Evolutionary conservation across 2,888 invertebrate genomes (phyloP), one percentile per base, ranked within the genome.

Genomic region (Ophion slaviceki): DNA sequence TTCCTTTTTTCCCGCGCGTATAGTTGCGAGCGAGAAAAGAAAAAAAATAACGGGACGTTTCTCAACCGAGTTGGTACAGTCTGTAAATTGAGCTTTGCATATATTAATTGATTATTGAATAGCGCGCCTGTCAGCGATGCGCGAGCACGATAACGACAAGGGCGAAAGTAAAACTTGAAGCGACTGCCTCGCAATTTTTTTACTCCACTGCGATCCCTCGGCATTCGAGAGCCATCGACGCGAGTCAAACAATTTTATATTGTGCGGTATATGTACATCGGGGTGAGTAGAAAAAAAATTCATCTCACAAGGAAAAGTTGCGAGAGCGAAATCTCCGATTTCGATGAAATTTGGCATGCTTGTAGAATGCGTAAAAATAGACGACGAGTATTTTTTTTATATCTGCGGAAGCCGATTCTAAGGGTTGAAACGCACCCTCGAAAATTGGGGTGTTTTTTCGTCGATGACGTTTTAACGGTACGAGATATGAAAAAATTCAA

Each of bases 1-100:
- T 40, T 40, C 20, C 24, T 17, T n/a, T 66, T 66, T 57, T 78
- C 11, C 45, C 36, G 36, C 40, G 59, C 62, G 32, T 62, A n/a
- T 68, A 71, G 57, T 47, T 32, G 32, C 20, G 71, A 36, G 36
- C 53, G 32, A 32, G 57, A 20, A 10, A 20, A 20, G 47, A 24
- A 68, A 32, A 61, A 20, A 66, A 66, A 20, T 59, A 67, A 32
- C 74, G 67, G 47, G 32, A 74, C 40, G 53, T 78, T 85, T 66
- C 66, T 77, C 76, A 62, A 28, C 59, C 66, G 64, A 76, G 72
- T 82, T 74, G 81, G 68, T 75, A 81, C 79, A 67, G 80, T 62
- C 62, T 86, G 85, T 86, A 86, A 76, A 82, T 82, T 77, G 79
- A 62, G 77, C 82, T 80, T 80, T 11, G 59, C 61, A 76, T 71